Evolutionary conservation across 2,113 vertebrate genomes (phyloP), one percentile per base, ranked within the genome.

Genomic region (Myotis davidii): DNA sequence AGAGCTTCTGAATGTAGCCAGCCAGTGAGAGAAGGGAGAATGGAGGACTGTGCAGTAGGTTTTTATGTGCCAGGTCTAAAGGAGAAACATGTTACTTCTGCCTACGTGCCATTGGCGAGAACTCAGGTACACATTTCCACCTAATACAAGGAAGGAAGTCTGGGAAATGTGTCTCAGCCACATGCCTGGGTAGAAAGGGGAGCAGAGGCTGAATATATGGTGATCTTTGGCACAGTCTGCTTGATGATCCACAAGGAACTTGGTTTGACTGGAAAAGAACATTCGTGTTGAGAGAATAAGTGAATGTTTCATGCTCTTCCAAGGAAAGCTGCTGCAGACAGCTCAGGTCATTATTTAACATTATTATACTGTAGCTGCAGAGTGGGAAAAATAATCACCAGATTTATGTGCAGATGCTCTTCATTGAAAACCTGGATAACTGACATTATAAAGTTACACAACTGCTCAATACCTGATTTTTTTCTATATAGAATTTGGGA

Each of bases 351-450:
- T 90, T 83, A 91, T 70, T 79, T 91, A 86, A 59, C 39, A 81
- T 89, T 76, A 56, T 84, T 83, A 74, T 17, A 84, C 78, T 9
- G 14, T 17, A 79, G 39, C 64, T 96, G 42, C 34, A 45, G 32
- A 70, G 27, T n/a, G 27, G 3, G 29, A 17, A 9, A 9, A 27
- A 72, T 50, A 73, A 69, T 87, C 69, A 42, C 72, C 42, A 90
- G 70, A 88, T 82, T 96, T 85, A 94, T 17, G 20, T 37, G n/a
- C 90, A 94, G 67, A 82, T 9, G 20, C 79, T 89, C 86, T 64
- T 88, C 29, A 69, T 54, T 74, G 87, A 89, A 84, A 93, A 84
- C 34, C 54, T 79, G 23, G 34, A 94, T 27, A 88, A 45, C 20
- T 88, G 70, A 61, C 50, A 34, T 92, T 64, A 21, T 45, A 85